Percentiles rank a stretch among this genome's conserved stretches.
These are phyloP conservation scores for Latheticus oryzae DNA, from an alignment of 2,888 invertebrate species.

Conservation along the genomic window DNA sequence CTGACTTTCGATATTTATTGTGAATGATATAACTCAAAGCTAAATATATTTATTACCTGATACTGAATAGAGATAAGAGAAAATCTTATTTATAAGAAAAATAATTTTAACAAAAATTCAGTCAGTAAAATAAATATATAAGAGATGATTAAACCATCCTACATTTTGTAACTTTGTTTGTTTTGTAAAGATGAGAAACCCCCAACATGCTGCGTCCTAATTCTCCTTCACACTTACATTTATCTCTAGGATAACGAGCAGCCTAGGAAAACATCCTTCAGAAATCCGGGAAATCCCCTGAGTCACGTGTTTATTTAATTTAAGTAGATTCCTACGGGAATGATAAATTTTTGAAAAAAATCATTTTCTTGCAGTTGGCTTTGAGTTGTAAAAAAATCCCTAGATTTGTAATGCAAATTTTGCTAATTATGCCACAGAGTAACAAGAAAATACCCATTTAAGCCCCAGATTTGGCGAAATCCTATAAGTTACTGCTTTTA, in stretches of 20 bases:
- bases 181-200: constrained; percentile 6
- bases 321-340: constrained; percentile 18
- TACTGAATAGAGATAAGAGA: too few species aligned
- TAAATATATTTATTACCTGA: too few species aligned
- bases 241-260: constrained; percentile 11
- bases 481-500: constrained; percentile 5
- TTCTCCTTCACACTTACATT: constrained; percentile 4
- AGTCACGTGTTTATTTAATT: constrained; percentile 29
- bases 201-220: background rate
- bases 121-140: too few species aligned
- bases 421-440: constrained; percentile 3
- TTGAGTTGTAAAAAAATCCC: background rate
- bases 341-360: constrained; percentile 5
- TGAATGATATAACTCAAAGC: too few species aligned
- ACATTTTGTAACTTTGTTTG: too few species aligned
- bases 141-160: too few species aligned
- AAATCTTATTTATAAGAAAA: too few species aligned
- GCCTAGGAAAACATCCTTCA: constrained; percentile 20
- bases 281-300: constrained; percentile 15
- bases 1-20: too few species aligned
- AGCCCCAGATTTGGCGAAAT: constrained; percentile 8
- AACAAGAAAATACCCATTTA: constrained; percentile 5
- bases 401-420: background rate
- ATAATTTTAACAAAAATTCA: too few species aligned
- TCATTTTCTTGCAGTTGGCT: too few species aligned